Base-by-base conservation (phyloP, 2,113 vertebrate species). In the Sinocyclocheilus rhinocerous region DNA sequence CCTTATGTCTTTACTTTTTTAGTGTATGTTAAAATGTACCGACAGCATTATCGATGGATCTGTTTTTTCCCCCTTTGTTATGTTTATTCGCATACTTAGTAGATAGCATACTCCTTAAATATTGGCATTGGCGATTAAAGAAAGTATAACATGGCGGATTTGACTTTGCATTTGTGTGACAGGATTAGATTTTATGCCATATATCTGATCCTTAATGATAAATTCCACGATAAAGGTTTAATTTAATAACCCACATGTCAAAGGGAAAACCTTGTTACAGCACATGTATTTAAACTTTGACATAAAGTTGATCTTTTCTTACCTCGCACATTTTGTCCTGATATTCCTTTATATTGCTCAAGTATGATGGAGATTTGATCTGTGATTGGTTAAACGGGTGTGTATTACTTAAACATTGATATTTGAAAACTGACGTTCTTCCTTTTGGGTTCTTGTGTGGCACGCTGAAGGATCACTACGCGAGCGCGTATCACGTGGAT, bases 401-500 rank as follows among this genome's bases (percentile, higher is more conserved):
- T 29, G 0, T 3, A 15, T 33, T 33, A 33, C 15, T 33, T 16
- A 69, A 29, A 69, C 29, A 8, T 12, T 70, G 29, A 10, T 33
- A 36, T 70, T 36, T 70, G 16, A 36, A 36, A 70, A 4, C 7
- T 29, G 52, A 0, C 15, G 13, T 18, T 69, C 6, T 18, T 8
- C 13, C 15, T 69, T 69, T 69, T 36, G 7, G 33, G 2, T 39
- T 39, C 10, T 10, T 72, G 20, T 11, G 33, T 42, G 16, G 18
- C 2, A 39, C 33, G 24, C 10, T 78, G 50, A 78, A 22, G 4
- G 18, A 0, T 78, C 26, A 77, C 83, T 85, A 77, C 55, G 73
- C 24, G 18, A 15, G 10, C 45, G 39, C 52, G 87, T 80, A 63
- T 83, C 81, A 63, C 22, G 85, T 82, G 89, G 88, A 36, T 83